A percentile compares a stretch with the other conserved stretches of the same genome.
Conservation (phyloP, 2,113 vertebrate species). For the Rhinolophus sinicus region DNA sequence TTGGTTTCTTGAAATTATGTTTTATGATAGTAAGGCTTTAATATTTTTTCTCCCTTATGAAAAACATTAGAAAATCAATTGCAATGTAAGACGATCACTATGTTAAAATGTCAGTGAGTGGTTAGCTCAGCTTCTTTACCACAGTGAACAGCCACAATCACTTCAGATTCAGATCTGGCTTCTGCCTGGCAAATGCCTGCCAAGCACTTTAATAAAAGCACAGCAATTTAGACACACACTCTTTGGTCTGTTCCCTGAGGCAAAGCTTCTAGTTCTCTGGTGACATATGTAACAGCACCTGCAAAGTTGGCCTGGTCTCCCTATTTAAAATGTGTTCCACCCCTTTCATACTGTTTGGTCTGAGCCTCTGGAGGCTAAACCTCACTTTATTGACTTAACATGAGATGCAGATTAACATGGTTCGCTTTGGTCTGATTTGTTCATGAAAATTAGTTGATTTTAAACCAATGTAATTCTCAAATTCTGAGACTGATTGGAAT, state of each 20-base stretch:
- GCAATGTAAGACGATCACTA: neutral
- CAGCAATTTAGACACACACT: neutral
- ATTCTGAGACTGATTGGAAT: neutral
- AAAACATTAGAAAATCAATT: neutral
- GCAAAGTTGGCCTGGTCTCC: neutral
- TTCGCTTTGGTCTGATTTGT: neutral
- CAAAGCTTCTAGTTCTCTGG: neutral
- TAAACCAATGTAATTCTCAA: neutral
- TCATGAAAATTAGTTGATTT: neutral
- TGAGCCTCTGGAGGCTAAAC: neutral
- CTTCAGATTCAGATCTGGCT: neutral
- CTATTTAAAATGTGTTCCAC: neutral
- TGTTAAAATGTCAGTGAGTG: neutral
- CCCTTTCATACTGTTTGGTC: neutral
- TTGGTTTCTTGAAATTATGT: neutral
- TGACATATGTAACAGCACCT: neutral
- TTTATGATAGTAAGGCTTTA: neutral
- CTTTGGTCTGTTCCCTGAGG: neutral
- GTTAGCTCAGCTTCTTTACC: neutral
- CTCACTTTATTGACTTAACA: neutral
- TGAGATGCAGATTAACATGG: neutral
- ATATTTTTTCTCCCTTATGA: neutral
- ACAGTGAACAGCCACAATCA: neutral
- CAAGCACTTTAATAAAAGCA: neutral
- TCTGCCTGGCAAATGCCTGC: neutral